phyloP scores from a whole-genome alignment of 2,888 invertebrate species.

The Gari tellinella region DNA sequence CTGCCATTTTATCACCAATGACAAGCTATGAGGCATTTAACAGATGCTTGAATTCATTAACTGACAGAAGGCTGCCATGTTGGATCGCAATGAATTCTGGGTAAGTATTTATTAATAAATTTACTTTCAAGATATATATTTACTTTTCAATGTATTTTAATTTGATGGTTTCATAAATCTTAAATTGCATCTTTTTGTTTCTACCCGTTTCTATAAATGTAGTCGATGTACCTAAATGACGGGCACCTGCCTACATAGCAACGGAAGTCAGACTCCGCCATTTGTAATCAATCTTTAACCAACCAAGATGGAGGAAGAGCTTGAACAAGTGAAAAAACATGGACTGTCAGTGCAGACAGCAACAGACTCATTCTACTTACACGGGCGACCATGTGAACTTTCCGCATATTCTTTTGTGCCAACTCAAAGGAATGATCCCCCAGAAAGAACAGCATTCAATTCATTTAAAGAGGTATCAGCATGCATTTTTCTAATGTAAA shows the following conservation, averaged over 20 bases:
- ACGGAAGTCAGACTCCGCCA: conserved; percentile 60
- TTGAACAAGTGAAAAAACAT: conserved; percentile 60
- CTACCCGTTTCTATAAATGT: neutral
- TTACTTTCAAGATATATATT: conserved; percentile 13
- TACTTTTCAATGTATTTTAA: neutral
- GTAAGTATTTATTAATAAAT: conserved; percentile 38
- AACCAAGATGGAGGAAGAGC: conserved; percentile 54
- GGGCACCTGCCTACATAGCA: conserved; percentile 63
- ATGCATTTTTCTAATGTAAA: too few relatives aligned
- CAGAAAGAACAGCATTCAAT: conserved; percentile 81
- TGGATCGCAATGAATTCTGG: conserved; percentile 53
- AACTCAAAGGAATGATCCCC: conserved; percentile 72
- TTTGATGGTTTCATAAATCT: too few relatives aligned
- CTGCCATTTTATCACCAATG: too few relatives aligned
- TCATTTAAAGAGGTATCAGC: conserved; percentile 63
- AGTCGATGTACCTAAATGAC: conserved; percentile 5
- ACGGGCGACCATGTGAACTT: conserved; percentile 83
- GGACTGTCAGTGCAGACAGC: conserved; percentile 74
- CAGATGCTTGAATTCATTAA: conserved; percentile 18
- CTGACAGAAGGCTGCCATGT: conserved; percentile 59
- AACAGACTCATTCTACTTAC: conserved; percentile 77
- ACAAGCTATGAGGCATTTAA: conserved; percentile 13
- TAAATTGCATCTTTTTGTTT: too few relatives aligned
- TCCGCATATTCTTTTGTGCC: conserved; percentile 83
- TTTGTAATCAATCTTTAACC: conserved; percentile 20